Evolutionary conservation across 2,797 vertebrate genomes (phyloP), one percentile per base, ranked within the genome.

Genomic region (Sebastes minor): DNA sequence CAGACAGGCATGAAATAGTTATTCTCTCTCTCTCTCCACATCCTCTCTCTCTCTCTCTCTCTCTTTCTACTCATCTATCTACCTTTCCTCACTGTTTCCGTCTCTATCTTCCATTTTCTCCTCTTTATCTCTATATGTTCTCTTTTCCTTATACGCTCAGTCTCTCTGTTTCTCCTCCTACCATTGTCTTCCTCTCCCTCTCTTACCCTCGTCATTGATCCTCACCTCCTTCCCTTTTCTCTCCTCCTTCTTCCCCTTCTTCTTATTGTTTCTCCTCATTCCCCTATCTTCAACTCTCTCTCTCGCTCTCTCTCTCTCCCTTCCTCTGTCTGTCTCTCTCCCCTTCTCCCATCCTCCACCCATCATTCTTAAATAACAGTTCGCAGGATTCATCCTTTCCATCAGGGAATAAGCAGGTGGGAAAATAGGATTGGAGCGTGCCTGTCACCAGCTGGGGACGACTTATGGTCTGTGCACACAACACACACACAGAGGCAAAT

Each of bases 1-100:
- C 97, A 97, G 96, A 97, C 96, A 94, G 96, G 93, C 96, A 96
- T 95, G 95, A 96, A 97, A 97, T 96, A 95, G 96, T 97, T 96
- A 96, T 95, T 85, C 79, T 86, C 82, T 83, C 74, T 83, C 74
- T 85, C 83, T 88, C 89, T 94, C 91, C 46, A 67, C 25, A 1
- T 32, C 4, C 9, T 91, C 92, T 42, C 49, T n/a, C 20, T n/a
- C 46, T n/a, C 20, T n/a, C 46, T 14, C 38, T 9, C 49, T 92
- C 52, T 76, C 93, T 85, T 86, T 89, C 83, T 86, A 32, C 73
- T 57, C 63, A 67, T 74, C 25, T 61, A 22, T 78, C 71, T 60
- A 57, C 52, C 27, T 83, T 71, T 79, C 30, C 69, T 70, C 30
- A 53, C 20, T 55, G 22, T 92, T 81, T 85, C 56, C 64, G 59